Conservation (phyloP, 2,888 invertebrate genomes). For the Gordius sp. region DNA sequence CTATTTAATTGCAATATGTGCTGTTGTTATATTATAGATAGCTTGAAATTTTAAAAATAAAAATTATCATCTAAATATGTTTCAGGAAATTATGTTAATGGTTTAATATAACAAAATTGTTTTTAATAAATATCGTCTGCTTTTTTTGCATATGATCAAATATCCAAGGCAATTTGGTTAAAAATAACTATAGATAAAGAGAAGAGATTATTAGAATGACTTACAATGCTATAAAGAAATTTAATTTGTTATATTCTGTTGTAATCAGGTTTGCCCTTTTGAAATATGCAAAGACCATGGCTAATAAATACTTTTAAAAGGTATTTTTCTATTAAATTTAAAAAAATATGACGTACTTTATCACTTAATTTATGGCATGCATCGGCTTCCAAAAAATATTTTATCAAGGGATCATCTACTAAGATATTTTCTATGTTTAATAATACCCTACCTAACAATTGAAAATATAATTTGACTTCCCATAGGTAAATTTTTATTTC, state of each 20-base stretch:
- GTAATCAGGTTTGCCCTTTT: slow-evolving; percentile 31
- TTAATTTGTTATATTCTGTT: slow-evolving; percentile 31
- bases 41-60: neutral
- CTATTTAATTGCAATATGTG: neutral
- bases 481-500: slow-evolving; percentile 5
- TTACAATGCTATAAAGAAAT: slow-evolving; percentile 36
- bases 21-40: neutral
- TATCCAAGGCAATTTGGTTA: too few species aligned
- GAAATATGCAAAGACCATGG: slow-evolving; percentile 36
- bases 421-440: neutral
- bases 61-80: neutral
- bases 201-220: neutral
- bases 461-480: slow-evolving; percentile 8
- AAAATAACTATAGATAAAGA: slow-evolving; percentile 2
- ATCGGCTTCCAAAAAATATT: slow-evolving; percentile 10
- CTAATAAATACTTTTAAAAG: slow-evolving; percentile 30
- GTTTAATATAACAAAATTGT: too few species aligned
- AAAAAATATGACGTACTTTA: slow-evolving; percentile 18
- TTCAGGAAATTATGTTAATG: neutral
- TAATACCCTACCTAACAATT: neutral
- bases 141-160: too few species aligned
- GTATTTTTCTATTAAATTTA: neutral
- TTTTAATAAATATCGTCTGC: too few species aligned
- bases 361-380: neutral
- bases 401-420: slow-evolving; percentile 4